phyloP scores from a whole-genome alignment of 2,888 invertebrate genomes.

The Hemithea aestivaria region DNA sequence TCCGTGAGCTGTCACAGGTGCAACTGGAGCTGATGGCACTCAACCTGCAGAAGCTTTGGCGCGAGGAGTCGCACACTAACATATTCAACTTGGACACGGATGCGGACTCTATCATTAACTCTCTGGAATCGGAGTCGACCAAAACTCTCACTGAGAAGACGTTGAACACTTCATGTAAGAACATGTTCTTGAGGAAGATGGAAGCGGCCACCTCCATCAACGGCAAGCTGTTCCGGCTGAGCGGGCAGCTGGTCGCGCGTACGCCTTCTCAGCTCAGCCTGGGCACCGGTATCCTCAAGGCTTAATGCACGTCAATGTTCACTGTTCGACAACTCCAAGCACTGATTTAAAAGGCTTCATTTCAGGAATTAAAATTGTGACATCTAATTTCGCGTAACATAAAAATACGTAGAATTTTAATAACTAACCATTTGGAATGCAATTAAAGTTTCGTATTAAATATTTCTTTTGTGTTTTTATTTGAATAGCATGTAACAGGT shows the following conservation, averaged over 20 bases:
- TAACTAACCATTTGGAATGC: too few relatives aligned
- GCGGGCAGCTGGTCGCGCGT: slow-evolving; percentile 50
- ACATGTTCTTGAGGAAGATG: slow-evolving; percentile 67
- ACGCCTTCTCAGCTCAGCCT: slow-evolving; percentile 59
- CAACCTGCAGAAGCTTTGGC: slow-evolving; percentile 79
- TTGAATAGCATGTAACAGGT: too few relatives aligned
- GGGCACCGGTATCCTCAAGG: slow-evolving; percentile 33
- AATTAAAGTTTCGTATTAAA: too few relatives aligned
- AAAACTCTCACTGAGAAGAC: slow-evolving; percentile 65
- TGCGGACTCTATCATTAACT: slow-evolving; percentile 64
- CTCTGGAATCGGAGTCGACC: slow-evolving; percentile 58
- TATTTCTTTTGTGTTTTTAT: too few relatives aligned
- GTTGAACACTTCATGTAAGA: slow-evolving; percentile 56
- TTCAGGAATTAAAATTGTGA: too few relatives aligned
- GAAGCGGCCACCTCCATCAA: slow-evolving; percentile 65
- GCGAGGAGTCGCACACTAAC: slow-evolving; percentile 67
- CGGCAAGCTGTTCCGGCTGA: slow-evolving; percentile 58
- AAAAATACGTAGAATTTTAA: too few relatives aligned
- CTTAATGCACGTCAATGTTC: slow-evolving; percentile 21
- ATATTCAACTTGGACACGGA: slow-evolving; percentile 57
- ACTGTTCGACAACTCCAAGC: neutral
- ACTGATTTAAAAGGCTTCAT: too few relatives aligned
- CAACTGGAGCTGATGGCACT: slow-evolving; percentile 81
- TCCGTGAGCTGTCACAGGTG: slow-evolving; percentile 80
- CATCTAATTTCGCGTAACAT: too few relatives aligned